These are phyloP conservation scores for Drosophila leontia DNA, from an alignment of 1,140 invertebrate genomes.

Conservation along the genomic window DNA sequence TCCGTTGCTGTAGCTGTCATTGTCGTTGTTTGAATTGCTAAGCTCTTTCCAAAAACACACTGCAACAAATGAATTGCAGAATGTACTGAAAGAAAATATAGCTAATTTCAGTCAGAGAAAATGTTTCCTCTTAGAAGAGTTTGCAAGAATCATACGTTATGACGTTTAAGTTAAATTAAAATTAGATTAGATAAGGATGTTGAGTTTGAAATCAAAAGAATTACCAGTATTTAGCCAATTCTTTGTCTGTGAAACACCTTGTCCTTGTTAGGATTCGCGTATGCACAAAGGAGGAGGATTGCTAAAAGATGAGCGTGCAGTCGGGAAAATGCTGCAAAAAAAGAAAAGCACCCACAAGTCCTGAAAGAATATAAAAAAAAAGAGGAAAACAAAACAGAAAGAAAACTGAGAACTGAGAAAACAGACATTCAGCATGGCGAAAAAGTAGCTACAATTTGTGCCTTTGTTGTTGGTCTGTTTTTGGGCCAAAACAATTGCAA, in stretches of 20 bases:
- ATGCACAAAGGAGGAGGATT: constrained; percentile 28
- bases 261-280: constrained; percentile 37
- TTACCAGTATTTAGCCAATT: constrained; percentile 3
- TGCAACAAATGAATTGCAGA: constrained; percentile 21
- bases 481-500: constrained; percentile 54
- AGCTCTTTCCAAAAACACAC: constrained; percentile 43
- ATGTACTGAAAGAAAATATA: not conserved
- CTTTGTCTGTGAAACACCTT: constrained; percentile 5
- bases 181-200: no score
- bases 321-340: constrained; percentile 14
- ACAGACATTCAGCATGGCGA: constrained; percentile 44
- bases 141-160: no score
- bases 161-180: no score
- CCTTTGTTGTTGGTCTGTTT: constrained; percentile 30
- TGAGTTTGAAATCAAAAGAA: not conserved
- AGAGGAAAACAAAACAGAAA: constrained; percentile 1
- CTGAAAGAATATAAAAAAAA: constrained; percentile 1
- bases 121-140: no score
- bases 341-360: constrained; percentile 2
- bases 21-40: constrained; percentile 35
- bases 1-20: constrained; percentile 30
- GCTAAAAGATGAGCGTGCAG: constrained; percentile 29
- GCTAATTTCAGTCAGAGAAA: fast-evolving
- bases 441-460: constrained; percentile 47
- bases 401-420: constrained; percentile 3